Evolutionary conservation across 2,888 invertebrate species (phyloP), one percentile per base, ranked within the genome.

Genomic region (Metopia argyrocephala): DNA sequence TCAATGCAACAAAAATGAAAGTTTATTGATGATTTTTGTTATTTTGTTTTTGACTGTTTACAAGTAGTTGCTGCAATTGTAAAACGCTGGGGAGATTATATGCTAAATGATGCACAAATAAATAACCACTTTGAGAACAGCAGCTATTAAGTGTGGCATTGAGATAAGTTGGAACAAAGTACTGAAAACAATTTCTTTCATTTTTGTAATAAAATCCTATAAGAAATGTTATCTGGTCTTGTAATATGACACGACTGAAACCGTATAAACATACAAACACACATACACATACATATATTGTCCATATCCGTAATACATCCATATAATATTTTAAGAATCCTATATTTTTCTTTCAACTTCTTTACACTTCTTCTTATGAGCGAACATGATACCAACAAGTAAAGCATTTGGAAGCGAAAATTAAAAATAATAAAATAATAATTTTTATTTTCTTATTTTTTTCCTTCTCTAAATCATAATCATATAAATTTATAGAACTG

Each of bases 1-100:
- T 20, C n/a, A 45, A 48, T 57, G 50, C 70, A 59, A 70, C 52
- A 65, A 76, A 76, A 76, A 70, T 70, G 76, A 76, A 76, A 76
- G 76, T 76, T 76, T 48, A n/a, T n/a, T 27, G 6, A 65, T 59
- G 38, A 18, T 56, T 52, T 27, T 27, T 66, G 59, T 61, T 45
- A 21, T 71, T 38, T 61, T 59, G 20, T 4, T 15, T 54, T 54
- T 21, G 20, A 18, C 25, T 45, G 18, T 3, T 31, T 21, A 27
- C 18, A 27, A 15, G 20, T 54, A 20, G 27, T 9, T 46, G 3
- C 20, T 46, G 27, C 27, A 20, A 27, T n/a, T 21, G 28, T 59
- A 56, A 57, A 46, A 45, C 21, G 50, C 28, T 18, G 27, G 12
- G 21, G 27, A 21, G 27, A 62, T 71, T 54, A 62, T 18, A 62